A percentile compares a stretch with the other conserved stretches of the same genome.
Evolutionary conservation across 2,888 invertebrate genomes (phyloP).

Genomic region (Endomychus coccineus): DNA sequence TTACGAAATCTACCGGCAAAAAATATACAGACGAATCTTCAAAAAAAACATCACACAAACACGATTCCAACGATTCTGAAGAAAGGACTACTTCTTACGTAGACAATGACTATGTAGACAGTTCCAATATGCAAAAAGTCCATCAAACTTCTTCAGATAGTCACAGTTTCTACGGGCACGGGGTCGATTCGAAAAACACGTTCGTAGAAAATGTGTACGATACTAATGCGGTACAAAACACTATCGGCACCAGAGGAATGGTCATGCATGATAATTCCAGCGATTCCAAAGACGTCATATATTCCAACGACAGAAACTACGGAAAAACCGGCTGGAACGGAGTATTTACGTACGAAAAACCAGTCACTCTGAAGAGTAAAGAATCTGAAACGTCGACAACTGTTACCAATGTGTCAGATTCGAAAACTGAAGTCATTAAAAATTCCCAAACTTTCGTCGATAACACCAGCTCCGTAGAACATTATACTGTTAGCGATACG

Average conservation of each 20-base stretch:
- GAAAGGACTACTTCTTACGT: conserved; percentile 23
- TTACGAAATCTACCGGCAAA: not conserved
- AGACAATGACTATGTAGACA: conserved; percentile 32
- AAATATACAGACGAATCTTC: conserved; percentile 5
- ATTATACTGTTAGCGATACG: conserved; percentile 27
- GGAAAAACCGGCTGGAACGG: conserved; percentile 44
- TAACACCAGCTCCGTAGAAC: conserved; percentile 30
- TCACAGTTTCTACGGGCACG: conserved; percentile 37
- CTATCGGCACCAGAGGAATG: conserved; percentile 40
- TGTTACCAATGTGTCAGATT: conserved; percentile 28
- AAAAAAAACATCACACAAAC: no score
- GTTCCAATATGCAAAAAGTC: conserved; percentile 27
- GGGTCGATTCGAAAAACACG: conserved; percentile 32
- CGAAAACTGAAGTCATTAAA: conserved; percentile 29
- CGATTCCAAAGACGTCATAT: conserved; percentile 40
- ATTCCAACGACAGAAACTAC: conserved; percentile 40
- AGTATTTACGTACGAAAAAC: conserved; percentile 35
- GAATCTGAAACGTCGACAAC: no score
- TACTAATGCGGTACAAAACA: conserved; percentile 38
- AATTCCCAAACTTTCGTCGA: conserved; percentile 31
- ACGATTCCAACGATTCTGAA: conserved; percentile 7
- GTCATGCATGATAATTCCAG: conserved; percentile 47
- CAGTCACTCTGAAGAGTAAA: no score
- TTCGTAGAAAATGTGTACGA: conserved; percentile 38
- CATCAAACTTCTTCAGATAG: conserved; percentile 33